phyloP scores from a whole-genome alignment of 2,797 vertebrate genomes.

The Catamblyrhynchus diadema region DNA sequence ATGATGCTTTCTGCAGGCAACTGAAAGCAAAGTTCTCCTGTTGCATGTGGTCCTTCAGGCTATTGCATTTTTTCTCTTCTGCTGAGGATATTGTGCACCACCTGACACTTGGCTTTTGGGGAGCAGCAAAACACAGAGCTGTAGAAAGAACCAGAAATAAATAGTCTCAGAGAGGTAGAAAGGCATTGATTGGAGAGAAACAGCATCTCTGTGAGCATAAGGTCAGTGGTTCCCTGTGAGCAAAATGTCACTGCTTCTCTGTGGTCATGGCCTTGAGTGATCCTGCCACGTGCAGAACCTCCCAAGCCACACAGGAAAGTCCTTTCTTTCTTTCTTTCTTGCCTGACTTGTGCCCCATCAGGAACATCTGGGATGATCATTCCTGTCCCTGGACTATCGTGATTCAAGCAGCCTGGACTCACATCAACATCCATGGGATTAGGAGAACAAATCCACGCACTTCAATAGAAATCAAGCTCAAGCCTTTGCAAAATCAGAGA shows the following conservation, averaged over 20 bases:
- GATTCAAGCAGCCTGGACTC: background rate
- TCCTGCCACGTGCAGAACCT: background rate
- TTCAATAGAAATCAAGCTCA: background rate
- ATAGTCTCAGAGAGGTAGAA: background rate
- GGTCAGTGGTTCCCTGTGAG: background rate
- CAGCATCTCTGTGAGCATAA: background rate
- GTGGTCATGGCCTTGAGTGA: fast-evolving
- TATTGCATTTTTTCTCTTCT: slow-evolving; percentile 71
- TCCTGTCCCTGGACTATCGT: background rate
- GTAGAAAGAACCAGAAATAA: background rate
- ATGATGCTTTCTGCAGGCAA: slow-evolving; percentile 55
- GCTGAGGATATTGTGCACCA: slow-evolving; percentile 74
- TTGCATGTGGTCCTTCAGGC: slow-evolving; percentile 44
- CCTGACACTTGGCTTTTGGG: slow-evolving; percentile 28
- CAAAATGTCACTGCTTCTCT: background rate
- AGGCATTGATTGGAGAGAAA: background rate
- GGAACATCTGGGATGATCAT: background rate
- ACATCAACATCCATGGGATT: background rate
- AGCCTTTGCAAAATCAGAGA: background rate
- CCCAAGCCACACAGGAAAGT: background rate
- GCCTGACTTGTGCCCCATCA: fast-evolving
- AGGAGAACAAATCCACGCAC: background rate
- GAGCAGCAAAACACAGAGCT: slow-evolving; percentile 72
- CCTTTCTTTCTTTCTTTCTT: background rate
- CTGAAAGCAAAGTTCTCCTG: background rate